These are phyloP conservation scores for Hedychridium roseum DNA, from an alignment of 2,888 invertebrate genomes.

Conservation along the genomic window DNA sequence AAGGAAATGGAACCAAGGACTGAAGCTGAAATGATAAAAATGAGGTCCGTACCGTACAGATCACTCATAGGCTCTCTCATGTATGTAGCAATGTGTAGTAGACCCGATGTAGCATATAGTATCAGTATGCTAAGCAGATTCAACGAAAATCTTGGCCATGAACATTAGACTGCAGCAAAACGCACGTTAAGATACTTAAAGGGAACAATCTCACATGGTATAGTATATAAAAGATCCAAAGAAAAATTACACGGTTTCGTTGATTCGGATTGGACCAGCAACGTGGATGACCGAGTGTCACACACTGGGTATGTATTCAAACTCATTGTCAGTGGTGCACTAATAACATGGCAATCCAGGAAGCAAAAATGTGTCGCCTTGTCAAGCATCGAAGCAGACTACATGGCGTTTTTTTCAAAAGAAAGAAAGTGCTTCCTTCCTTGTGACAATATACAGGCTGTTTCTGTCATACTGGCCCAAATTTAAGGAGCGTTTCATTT, in stretches of 20 bases:
- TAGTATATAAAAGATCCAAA: too few species aligned
- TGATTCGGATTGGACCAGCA: background rate
- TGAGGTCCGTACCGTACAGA: slow-evolving; percentile 11
- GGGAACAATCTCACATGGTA: too few species aligned
- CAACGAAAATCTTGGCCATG: slow-evolving; percentile 5
- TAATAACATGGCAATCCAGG: background rate
- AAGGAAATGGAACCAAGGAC: background rate
- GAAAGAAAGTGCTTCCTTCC: too few species aligned
- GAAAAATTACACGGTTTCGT: too few species aligned
- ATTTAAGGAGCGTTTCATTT: too few species aligned
- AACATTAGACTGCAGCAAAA: slow-evolving; percentile 16
- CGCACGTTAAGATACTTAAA: slow-evolving; percentile 1
- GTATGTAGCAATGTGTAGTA: slow-evolving; percentile 15
- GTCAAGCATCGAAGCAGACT: background rate
- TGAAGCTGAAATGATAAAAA: background rate
- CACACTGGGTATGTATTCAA: background rate
- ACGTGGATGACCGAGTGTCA: background rate
- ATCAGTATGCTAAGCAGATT: slow-evolving; percentile 12
- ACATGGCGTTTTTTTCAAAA: background rate
- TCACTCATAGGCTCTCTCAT: slow-evolving; percentile 12
- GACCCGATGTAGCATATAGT: slow-evolving; percentile 14
- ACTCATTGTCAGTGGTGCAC: background rate
- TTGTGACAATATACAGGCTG: too few species aligned
- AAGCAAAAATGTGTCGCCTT: background rate
- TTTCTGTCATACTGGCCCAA: too few species aligned